These are phyloP conservation scores for Tipula helvola DNA, from an alignment of 2,888 invertebrate genomes.

Conservation along the genomic window DNA sequence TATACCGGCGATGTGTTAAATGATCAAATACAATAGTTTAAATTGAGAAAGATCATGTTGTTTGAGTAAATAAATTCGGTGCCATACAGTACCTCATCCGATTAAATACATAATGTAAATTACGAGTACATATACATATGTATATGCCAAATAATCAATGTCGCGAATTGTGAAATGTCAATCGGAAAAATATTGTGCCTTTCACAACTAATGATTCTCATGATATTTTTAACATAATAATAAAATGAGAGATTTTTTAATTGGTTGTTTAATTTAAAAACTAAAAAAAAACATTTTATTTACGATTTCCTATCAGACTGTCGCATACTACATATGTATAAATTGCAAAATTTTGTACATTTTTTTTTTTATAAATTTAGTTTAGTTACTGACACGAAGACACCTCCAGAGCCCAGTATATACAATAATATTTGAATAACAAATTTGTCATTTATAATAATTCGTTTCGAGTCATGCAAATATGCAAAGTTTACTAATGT, in stretches of 20 bases:
- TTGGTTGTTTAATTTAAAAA: background rate
- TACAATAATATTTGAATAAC: no score
- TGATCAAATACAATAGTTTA: background rate
- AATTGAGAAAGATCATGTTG: background rate
- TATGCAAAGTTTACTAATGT: no score
- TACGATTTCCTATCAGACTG: background rate
- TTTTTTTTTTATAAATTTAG: background rate
- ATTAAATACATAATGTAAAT: background rate
- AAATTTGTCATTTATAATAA: no score
- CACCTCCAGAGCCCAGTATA: background rate
- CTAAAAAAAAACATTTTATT: background rate
- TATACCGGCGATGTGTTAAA: background rate
- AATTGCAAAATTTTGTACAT: background rate
- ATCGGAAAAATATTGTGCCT: background rate
- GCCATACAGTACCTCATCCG: background rate
- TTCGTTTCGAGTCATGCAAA: no score
- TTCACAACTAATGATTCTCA: background rate
- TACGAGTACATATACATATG: no score
- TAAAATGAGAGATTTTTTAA: background rate
- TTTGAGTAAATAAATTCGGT: background rate
- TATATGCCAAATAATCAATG: no score
- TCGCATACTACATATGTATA: background rate
- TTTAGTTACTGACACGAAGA: background rate
- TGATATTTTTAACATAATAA: background rate
- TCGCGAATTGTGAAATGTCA: background rate